Base-by-base conservation (phyloP, 2,113 vertebrate genomes). In the Corydoras maculifer region DNA sequence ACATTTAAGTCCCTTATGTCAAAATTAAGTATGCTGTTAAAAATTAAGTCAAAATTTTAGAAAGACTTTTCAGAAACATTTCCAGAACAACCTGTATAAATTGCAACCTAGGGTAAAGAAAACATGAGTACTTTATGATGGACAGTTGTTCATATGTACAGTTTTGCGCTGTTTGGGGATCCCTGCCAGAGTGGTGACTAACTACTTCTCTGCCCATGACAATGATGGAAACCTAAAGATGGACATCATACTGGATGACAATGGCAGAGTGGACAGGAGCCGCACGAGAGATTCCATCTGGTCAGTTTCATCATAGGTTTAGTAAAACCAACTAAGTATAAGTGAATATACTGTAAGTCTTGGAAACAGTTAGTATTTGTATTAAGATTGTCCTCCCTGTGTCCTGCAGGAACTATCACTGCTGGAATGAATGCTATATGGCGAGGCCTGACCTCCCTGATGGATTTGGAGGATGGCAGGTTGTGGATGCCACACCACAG, bases 341-440 rank as follows among this genome's bases (percentile, higher is more conserved):
- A 50, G 5, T 9, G 2, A 25, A 49, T 9, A 6, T 5, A 8
- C 25, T 29, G n/a, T 30, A 6, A 7, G 0, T 68, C 55, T 6
- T 0, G 48, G 43, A 60, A 62, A 9, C 25, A 12, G 3, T 59
- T n/a, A 43, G 31, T 3, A 11, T 9, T 58, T 70, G 18, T 64
- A 76, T 14, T 15, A 10, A 66, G 68, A 58, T 61, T 57, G 54
- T n/a, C 9, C 13, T 8, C 1, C 49, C 49, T n/a, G 13, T 79
- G 64, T 3, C 32, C 48, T 60, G 18, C 69, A 99, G 97, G 96
- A 99, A 98, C 81, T 99, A 99, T 68, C 96, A 98, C 73, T 97
- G 94, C 85, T 99, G 97, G 95, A 98, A 93, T 0, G 96, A 99
- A 76, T 94, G 95, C 75, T 98, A 87, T 92, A 98, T 99, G 95